Conservation (phyloP, 2,888 invertebrate species). For the Gandaritis pyraliata region DNA sequence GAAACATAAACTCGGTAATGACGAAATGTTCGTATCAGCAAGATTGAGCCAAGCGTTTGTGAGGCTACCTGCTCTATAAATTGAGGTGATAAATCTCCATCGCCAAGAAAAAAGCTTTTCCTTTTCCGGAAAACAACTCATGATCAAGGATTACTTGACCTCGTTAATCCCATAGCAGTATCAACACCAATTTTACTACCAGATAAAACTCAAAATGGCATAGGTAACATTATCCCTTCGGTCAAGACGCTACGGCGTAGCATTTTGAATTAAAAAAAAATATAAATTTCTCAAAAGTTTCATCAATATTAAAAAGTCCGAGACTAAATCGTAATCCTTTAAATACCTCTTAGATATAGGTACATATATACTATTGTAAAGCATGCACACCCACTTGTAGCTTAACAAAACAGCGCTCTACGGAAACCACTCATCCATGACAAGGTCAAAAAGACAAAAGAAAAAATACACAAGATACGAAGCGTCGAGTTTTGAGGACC, state of each 20-base stretch:
- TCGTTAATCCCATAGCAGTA: not conserved
- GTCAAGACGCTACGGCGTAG: not conserved
- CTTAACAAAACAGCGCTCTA: slow-evolving; percentile 12
- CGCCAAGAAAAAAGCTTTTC: slow-evolving; percentile 21
- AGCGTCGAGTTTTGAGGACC: slow-evolving; percentile 45
- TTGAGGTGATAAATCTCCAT: slow-evolving; percentile 32
- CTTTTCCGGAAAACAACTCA: slow-evolving; percentile 20
- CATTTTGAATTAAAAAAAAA: too few relatives aligned
- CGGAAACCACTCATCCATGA: slow-evolving; percentile 29
- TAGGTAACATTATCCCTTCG: too few relatives aligned
- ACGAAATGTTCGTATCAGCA: slow-evolving; percentile 33
- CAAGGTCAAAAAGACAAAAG: slow-evolving; percentile 41
- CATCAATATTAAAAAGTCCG: too few relatives aligned
- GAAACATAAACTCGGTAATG: slow-evolving; percentile 36
- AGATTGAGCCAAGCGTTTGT: slow-evolving; percentile 34
- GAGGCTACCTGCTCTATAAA: slow-evolving; percentile 29
- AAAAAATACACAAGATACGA: slow-evolving; percentile 46
- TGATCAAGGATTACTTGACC: not conserved
- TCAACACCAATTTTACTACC: not conserved
- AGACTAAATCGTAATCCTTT: too few relatives aligned
- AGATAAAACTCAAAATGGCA: not conserved
- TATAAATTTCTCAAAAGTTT: too few relatives aligned
- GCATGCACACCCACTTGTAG: slow-evolving; percentile 17
- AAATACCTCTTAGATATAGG: too few relatives aligned
- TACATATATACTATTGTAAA: not conserved